These are phyloP conservation scores for Alfaro cultratus DNA, from an alignment of 2,797 vertebrate genomes.

Conservation along the genomic window DNA sequence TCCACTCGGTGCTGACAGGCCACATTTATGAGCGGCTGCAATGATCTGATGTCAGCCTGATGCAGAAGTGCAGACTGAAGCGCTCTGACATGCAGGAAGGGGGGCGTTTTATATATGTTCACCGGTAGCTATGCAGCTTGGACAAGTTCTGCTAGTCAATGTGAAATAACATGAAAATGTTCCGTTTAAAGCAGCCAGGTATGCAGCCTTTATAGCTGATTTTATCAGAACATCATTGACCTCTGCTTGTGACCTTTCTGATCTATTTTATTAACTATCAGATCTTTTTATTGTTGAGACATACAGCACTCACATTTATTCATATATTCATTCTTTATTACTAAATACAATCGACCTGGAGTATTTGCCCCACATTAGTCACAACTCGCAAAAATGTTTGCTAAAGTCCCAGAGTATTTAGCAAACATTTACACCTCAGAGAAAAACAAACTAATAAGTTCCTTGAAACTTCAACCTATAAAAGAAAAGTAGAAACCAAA, in stretches of 20 bases:
- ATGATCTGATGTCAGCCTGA: neutral
- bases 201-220: neutral
- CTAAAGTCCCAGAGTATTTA: neutral
- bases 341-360: neutral
- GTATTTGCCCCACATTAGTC: neutral
- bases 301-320: neutral
- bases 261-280: neutral
- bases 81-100: neutral
- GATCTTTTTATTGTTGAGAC: neutral
- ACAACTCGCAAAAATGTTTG: neutral
- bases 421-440: neutral
- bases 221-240: constrained; percentile 3
- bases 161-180: neutral
- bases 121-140: neutral
- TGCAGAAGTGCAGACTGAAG: neutral
- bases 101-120: neutral
- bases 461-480: neutral
- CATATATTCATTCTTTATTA: neutral
- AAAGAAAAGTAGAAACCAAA: neutral
- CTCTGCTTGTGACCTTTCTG: constrained; percentile 8
- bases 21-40: constrained; percentile 1
- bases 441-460: neutral
- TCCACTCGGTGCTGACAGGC: constrained; percentile 7
- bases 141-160: neutral
- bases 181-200: neutral